Evolutionary conservation across 92 coral and sea anemone species (phyloP).

Genomic region (Parazoanthus atlanticus): DNA sequence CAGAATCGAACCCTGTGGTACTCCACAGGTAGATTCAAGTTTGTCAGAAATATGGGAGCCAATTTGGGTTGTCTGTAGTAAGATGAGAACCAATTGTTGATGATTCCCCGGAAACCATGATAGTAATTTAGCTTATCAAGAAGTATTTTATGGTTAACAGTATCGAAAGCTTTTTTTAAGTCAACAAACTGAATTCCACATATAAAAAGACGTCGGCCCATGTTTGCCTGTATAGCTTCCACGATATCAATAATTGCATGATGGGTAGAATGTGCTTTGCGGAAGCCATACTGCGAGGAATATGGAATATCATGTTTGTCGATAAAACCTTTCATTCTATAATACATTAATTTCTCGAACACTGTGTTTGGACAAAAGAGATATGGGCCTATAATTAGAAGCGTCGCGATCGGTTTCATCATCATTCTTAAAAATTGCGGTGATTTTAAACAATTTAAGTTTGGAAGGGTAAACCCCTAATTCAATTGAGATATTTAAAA

Average conservation of each 20-base stretch:
- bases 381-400: slow-evolving; percentile 45
- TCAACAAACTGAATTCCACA: slow-evolving; percentile 51
- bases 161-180: neutral
- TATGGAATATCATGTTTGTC: slow-evolving; percentile 39
- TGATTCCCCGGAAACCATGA: neutral
- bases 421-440: slow-evolving; percentile 45
- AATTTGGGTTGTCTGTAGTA: neutral
- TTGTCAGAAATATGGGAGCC: too few relatives aligned
- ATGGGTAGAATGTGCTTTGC: slow-evolving; percentile 59
- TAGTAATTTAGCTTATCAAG: slow-evolving; percentile 13
- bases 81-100: slow-evolving; percentile 13
- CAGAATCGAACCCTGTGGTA: too few relatives aligned
- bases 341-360: slow-evolving; percentile 54
- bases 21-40: too few relatives aligned
- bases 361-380: slow-evolving; percentile 18
- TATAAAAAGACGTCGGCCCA: slow-evolving; percentile 37
- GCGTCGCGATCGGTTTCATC: slow-evolving; percentile 55
- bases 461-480: slow-evolving; percentile 22
- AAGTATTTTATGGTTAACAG: neutral
- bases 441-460: slow-evolving; percentile 49
- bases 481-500: neutral
- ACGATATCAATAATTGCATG: slow-evolving; percentile 58
- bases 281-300: slow-evolving; percentile 53
- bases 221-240: slow-evolving; percentile 45
- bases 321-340: slow-evolving; percentile 36